Percentiles rank a stretch among this genome's conserved stretches.
phyloP scores from a whole-genome alignment of 1,140 invertebrate genomes.

The Idris sp. region DNA sequence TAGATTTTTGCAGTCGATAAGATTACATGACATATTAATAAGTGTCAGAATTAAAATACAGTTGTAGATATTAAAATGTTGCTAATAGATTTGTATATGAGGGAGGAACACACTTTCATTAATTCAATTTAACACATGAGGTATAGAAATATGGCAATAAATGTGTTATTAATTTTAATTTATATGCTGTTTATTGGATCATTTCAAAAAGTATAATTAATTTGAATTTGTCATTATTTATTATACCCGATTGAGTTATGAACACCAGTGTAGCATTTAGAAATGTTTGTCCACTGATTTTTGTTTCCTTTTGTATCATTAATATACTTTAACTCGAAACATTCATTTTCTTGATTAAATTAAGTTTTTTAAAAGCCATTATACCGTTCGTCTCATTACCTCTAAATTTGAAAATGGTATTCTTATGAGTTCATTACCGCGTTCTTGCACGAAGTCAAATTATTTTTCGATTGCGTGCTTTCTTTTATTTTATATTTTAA shows the following conservation, averaged over 20 bases:
- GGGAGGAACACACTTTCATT: not conserved
- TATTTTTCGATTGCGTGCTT: constrained; percentile 4
- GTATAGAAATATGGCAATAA: not conserved
- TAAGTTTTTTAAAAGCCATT: not conserved
- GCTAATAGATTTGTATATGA: constrained; percentile 4
- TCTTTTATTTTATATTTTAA: not conserved
- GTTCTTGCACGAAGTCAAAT: constrained; percentile 3
- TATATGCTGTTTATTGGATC: too few relatives aligned
- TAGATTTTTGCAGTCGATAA: constrained; percentile 25
- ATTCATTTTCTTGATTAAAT: constrained; percentile 7
- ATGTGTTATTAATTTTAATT: too few relatives aligned
- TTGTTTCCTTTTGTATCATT: too few relatives aligned
- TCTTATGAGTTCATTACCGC: constrained; percentile 23
- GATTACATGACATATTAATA: constrained; percentile 24
- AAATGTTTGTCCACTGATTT: too few relatives aligned
- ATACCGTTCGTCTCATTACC: too few relatives aligned
- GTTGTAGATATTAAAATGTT: constrained; percentile 19
- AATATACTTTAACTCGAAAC: too few relatives aligned
- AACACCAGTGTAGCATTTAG: too few relatives aligned
- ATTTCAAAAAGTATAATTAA: too few relatives aligned
- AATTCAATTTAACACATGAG: constrained; percentile 8
- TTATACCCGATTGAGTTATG: too few relatives aligned
- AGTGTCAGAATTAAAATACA: constrained; percentile 15
- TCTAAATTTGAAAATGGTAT: constrained; percentile 9
- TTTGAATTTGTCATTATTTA: too few relatives aligned